These are phyloP conservation scores for Benthosema pterotum DNA, from an alignment of 2,797 vertebrate species.

Conservation along the genomic window DNA sequence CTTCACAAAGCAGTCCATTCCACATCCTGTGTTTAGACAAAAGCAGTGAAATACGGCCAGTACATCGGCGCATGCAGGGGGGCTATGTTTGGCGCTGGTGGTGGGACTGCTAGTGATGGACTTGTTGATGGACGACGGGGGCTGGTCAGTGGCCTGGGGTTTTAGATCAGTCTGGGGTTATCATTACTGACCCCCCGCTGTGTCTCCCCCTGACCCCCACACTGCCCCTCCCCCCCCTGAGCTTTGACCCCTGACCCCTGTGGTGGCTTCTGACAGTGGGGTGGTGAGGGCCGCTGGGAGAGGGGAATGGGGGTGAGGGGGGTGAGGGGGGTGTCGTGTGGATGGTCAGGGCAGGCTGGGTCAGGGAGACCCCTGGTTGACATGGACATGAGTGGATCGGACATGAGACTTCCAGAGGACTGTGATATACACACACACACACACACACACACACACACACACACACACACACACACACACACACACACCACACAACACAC, in stretches of 20 bases:
- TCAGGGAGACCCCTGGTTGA: constrained; percentile 60
- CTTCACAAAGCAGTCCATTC: constrained; percentile 72
- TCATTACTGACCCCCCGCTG: constrained; percentile 71
- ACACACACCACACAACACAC: too few species aligned
- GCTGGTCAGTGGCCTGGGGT: constrained; percentile 66
- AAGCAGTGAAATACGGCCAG: constrained; percentile 69
- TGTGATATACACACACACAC: constrained; percentile 32
- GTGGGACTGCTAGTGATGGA: constrained; percentile 54
- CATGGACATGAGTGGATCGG: too few species aligned
- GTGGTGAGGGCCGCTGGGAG: too few species aligned
- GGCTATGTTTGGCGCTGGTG: constrained; percentile 36
- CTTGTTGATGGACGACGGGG: constrained; percentile 68
- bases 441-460: too few species aligned
- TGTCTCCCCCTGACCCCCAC: constrained; percentile 71
- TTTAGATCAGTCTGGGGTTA: constrained; percentile 78
- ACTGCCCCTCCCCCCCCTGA: constrained; percentile 22
- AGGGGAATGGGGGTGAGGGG: not conserved
- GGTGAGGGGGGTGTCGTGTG: constrained; percentile 8
- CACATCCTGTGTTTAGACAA: constrained; percentile 74
- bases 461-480: too few species aligned
- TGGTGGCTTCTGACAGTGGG: constrained; percentile 44
- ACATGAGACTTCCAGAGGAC: constrained; percentile 32
- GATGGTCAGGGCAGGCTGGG: constrained; percentile 55
- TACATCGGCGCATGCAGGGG: constrained; percentile 48
- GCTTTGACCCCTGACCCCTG: constrained; percentile 60